Evolutionary conservation across 2,888 invertebrate genomes (phyloP), one percentile per base, ranked within the genome.

Genomic region (Thereva nobilitata): DNA sequence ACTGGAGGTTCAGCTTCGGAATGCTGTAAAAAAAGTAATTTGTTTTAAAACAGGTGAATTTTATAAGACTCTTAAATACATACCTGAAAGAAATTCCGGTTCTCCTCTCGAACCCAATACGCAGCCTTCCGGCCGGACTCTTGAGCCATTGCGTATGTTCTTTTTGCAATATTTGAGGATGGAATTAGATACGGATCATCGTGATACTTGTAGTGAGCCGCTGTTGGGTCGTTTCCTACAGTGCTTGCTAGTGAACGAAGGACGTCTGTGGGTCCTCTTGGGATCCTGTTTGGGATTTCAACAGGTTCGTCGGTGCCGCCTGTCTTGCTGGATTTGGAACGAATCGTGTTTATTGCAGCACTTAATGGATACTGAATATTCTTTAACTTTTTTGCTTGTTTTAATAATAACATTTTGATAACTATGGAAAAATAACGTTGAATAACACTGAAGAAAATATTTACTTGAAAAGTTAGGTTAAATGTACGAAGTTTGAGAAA

Each of bases 171-270:
- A 79, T 89, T 91, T 6, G 91, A 92, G 67, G 83, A 79, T 0
- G 95, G 95, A 71, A 90, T 89, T 10, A 95, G 83, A 75, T 84
- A 94, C 0, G 96, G 95, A 81, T 97, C 97, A 84, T 97, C 96
- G 74, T 93, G 91, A 78, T 89, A 96, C 77, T 92, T 92, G 78
- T 91, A 96, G 78, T 92, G 91, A 3, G 93, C 85, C n/a, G 93
- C 93, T 0, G 93, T 93, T 4, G 87, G 86, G 79, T 95, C 95
- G 50, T 86, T 82, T n/a, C 86, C 85, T 4, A 93, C 86, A 0
- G 95, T 95, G 68, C 86, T 85, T 49, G 92, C 89, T 68, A 96
- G 79, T 3, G 93, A 93, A 80, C 87, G 84, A 59, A 95, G 79
- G 68, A 96, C 87, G 76, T 93, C 95, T 1, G 95, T 95, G 0